Conservation (phyloP, 2,797 vertebrate genomes). For the Centroberyx gerrardi region DNA sequence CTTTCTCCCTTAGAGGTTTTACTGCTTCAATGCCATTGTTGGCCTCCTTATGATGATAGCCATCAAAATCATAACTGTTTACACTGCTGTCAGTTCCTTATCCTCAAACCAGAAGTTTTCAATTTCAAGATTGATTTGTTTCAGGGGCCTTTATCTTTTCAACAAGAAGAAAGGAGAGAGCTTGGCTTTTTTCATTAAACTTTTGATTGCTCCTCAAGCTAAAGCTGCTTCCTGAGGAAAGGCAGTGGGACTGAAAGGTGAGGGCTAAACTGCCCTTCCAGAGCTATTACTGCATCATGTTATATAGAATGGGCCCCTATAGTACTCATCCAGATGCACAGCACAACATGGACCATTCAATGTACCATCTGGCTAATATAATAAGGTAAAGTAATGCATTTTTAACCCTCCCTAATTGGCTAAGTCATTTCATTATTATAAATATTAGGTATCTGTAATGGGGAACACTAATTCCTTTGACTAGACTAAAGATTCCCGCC, state of each 20-base stretch:
- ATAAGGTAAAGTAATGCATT: conserved; percentile 95
- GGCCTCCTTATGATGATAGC: conserved; percentile 69
- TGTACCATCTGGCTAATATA: conserved; percentile 92
- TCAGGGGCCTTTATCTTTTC: conserved; percentile 75
- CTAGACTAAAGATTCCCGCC: conserved; percentile 92
- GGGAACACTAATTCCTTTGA: conserved; percentile 94
- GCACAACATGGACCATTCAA: conserved; percentile 82
- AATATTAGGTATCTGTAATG: conserved; percentile 96
- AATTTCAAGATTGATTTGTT: conserved; percentile 85
- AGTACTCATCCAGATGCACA: conserved; percentile 89
- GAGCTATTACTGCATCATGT: conserved; percentile 73
- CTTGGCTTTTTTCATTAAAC: conserved; percentile 72
- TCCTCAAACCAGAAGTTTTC: conserved; percentile 78
- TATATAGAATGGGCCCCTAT: conserved; percentile 80
- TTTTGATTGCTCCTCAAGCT: conserved; percentile 78
- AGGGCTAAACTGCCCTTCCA: conserved; percentile 62
- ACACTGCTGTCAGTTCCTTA: conserved; percentile 75
- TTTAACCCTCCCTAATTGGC: conserved; percentile 97
- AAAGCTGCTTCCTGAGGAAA: conserved; percentile 69
- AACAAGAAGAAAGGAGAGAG: conserved; percentile 58
- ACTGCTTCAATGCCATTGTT: conserved; percentile 55
- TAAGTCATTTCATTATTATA: conserved; percentile 97
- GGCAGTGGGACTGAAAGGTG: conserved; percentile 57
- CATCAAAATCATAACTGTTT: conserved; percentile 86
- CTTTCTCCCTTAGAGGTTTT: conserved; percentile 67